Evolutionary conservation across 2,113 vertebrate species (phyloP).

Genomic region (Phycodurus eques): DNA sequence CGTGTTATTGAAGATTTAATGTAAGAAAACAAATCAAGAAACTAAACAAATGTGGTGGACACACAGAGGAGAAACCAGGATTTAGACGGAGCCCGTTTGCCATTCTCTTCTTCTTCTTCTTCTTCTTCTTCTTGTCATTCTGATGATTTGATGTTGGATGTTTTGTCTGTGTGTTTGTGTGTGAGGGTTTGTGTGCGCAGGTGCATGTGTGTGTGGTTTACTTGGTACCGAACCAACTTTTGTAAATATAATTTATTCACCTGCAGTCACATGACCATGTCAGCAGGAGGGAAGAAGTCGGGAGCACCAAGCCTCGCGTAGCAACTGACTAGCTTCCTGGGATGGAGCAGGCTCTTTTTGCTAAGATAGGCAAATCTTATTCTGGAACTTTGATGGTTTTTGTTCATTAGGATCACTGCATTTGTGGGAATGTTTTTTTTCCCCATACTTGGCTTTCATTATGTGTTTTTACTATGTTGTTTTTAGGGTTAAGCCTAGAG

Average conservation of each 20-base stretch:
- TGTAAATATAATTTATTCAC: constrained; percentile 80
- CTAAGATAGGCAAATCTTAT: constrained; percentile 13
- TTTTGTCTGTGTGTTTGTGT: neutral
- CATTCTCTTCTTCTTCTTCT: neutral
- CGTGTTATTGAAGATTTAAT: neutral
- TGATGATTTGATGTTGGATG: neutral
- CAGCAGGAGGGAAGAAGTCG: neutral
- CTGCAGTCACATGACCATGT: constrained; percentile 53
- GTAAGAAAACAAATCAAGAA: neutral
- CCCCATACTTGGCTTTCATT: neutral
- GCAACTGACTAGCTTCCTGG: neutral
- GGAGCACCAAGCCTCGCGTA: neutral
- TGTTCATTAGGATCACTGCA: neutral
- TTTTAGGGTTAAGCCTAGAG: neutral
- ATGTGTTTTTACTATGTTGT: neutral
- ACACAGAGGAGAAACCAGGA: neutral
- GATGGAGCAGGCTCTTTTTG: neutral
- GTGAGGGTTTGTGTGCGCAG: neutral
- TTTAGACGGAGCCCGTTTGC: neutral
- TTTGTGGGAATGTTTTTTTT: neutral
- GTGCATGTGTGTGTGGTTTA: constrained; percentile 59
- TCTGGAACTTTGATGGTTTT: neutral
- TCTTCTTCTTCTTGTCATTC: neutral
- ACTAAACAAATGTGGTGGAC: neutral
- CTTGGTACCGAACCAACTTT: constrained; percentile 57